phyloP scores from a whole-genome alignment of 2,797 vertebrate genomes.

The Syngnathus rostellatus region DNA sequence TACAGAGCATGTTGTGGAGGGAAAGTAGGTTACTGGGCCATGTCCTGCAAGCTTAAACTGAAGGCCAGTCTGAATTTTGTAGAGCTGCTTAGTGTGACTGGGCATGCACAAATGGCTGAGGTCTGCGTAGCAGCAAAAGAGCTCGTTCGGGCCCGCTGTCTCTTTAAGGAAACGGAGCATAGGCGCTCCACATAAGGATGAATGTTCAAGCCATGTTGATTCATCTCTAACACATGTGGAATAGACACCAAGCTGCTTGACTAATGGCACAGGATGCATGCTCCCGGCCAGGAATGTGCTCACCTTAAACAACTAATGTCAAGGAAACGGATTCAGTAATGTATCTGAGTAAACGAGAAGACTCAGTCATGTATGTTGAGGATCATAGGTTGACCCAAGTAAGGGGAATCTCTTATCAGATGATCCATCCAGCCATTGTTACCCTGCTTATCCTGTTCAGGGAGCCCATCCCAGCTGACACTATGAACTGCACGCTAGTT shows the following conservation, averaged over 20 bases:
- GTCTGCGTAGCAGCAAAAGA: slow-evolving; percentile 18
- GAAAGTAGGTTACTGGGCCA: slow-evolving; percentile 80
- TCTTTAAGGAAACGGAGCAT: slow-evolving; percentile 62
- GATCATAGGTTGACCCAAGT: background rate
- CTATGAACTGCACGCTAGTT: background rate
- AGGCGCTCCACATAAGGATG: slow-evolving; percentile 34
- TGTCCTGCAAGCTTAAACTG: slow-evolving; percentile 73
- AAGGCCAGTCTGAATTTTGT: slow-evolving; percentile 66
- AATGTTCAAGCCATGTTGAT: slow-evolving; percentile 51
- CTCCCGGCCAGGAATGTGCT: background rate
- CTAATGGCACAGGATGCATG: background rate
- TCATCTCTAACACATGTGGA: slow-evolving; percentile 42
- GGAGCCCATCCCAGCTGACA: background rate
- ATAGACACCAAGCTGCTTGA: slow-evolving; percentile 34
- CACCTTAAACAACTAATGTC: background rate
- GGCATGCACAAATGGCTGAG: slow-evolving; percentile 71
- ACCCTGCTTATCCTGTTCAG: background rate
- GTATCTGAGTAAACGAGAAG: background rate
- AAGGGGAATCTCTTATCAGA: background rate
- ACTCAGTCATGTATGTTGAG: background rate
- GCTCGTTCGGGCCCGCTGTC: slow-evolving; percentile 31
- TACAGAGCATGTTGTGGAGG: slow-evolving; percentile 64
- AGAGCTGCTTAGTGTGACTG: slow-evolving; percentile 69
- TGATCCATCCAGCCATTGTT: background rate
- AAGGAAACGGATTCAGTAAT: background rate